Evolutionary conservation across 2,888 invertebrate species (phyloP), one percentile per base, ranked within the genome.

Genomic region (Drosophila recens): DNA sequence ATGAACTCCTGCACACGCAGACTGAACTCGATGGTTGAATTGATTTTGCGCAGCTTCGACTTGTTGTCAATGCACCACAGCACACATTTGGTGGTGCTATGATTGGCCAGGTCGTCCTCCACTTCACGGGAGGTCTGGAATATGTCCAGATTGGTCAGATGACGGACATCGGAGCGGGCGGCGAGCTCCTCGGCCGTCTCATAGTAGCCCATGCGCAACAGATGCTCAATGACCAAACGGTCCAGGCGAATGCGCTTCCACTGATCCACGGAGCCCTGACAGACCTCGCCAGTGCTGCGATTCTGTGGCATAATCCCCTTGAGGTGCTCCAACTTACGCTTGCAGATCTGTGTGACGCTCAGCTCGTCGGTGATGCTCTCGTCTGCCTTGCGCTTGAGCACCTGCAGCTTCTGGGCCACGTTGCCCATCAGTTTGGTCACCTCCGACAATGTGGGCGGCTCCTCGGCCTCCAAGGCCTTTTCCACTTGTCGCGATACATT

Each of bases 1-100:
- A 99, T 96, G 91, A 98, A 99, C 92, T 99, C 99, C 94, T 99
- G 93, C 27, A 93, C 92, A 8, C 93, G 89, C 69, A 99, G 94
- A 92, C 98, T 98, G 91, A 99, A 98, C 93, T 99, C 99, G 94
- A 99, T 96, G 62, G 96, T 97, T 58, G 98, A 98, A 92, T 97
- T 97, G 75, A 98, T 95, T 93, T 98, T 98, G 63, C 98, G 94
- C 73, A 99, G 94, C 91, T 98, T 98, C 38, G 98, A 98, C 92
- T 97, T 96, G 93, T 99, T 98, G 91, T 99, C 99, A 90, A 97
- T 96, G 93, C 99, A 99, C 99, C 99, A 99, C 72, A 96, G 94
- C 67, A 98, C 95, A 92, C 98, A 98, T 91, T 97, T 97, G 2
- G 94, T 94, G 0, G 98, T 98, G 93, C 98, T 97, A 63, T 95